Evolutionary conservation across 2,113 vertebrate species (phyloP).

Genomic region (Pongo abelii): DNA sequence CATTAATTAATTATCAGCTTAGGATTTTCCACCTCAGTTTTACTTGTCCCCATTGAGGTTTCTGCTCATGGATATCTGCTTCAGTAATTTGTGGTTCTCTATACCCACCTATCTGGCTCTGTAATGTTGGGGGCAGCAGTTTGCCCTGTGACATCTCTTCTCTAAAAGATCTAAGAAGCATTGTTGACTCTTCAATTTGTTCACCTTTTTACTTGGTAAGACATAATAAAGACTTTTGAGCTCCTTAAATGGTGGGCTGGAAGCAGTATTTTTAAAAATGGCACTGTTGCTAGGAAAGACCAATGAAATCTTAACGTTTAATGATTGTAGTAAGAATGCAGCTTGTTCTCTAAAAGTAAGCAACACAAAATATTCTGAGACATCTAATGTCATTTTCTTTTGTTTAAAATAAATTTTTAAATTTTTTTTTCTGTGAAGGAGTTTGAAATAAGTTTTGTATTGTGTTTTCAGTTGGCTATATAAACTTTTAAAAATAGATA

Average conservation of each 20-base stretch:
- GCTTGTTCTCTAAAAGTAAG: not conserved
- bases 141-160: not conserved
- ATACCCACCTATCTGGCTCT: not conserved
- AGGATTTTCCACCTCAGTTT: not conserved
- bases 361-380: not conserved
- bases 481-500: not conserved
- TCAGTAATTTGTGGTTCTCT: not conserved
- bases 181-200: not conserved
- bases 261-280: not conserved
- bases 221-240: not conserved
- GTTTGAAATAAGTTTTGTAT: conserved; percentile 46
- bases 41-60: not conserved
- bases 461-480: not conserved
- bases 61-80: not conserved
- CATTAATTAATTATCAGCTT: not conserved
- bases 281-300: rapidly evolving
- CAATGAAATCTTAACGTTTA: not conserved
- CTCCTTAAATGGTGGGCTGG: not conserved
- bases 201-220: not conserved
- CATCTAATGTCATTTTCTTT: not conserved
- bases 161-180: not conserved
- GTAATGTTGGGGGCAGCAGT: not conserved
- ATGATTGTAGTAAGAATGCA: conserved; percentile 21
- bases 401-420: not conserved
- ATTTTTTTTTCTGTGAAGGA: not conserved